Conservation (phyloP, 2,888 invertebrate species). For the Sinodicranocentrus sp. region DNA sequence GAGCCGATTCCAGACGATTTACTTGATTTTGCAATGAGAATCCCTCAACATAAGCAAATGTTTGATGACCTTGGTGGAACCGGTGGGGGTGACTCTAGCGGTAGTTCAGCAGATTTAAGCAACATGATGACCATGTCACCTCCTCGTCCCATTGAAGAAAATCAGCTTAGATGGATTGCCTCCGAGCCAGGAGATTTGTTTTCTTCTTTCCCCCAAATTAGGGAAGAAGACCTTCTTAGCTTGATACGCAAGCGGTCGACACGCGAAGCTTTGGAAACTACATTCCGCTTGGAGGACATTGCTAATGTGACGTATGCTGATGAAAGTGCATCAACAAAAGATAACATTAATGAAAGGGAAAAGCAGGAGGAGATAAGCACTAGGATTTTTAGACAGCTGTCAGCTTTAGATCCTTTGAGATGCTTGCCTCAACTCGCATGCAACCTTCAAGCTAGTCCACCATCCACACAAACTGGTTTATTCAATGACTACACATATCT, state of each 20-base stretch:
- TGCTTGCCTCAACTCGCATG: slow-evolving; percentile 84
- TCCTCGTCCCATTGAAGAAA: slow-evolving; percentile 17
- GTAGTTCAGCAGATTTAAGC: slow-evolving; percentile 3
- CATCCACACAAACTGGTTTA: slow-evolving; percentile 65
- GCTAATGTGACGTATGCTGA: slow-evolving; percentile 57
- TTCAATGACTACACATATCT: slow-evolving; percentile 74
- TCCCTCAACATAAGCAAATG: slow-evolving; percentile 35
- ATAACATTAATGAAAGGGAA: slow-evolving; percentile 42
- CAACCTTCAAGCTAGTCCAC: slow-evolving; percentile 82
- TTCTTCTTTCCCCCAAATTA: slow-evolving; percentile 50
- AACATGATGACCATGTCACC: slow-evolving; percentile 27
- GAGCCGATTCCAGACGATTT: slow-evolving; percentile 58
- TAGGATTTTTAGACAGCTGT: slow-evolving; percentile 71
- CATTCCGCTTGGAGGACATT: slow-evolving; percentile 51
- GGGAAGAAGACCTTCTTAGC: slow-evolving; percentile 43
- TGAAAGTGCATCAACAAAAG: slow-evolving; percentile 28
- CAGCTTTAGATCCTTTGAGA: slow-evolving; percentile 70
- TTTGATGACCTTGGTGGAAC: background rate
- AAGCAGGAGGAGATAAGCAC: slow-evolving; percentile 52
- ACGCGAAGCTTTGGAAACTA: slow-evolving; percentile 11
- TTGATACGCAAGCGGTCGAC: slow-evolving; percentile 43
- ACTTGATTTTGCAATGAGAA: slow-evolving; percentile 44
- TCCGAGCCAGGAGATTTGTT: slow-evolving; percentile 54
- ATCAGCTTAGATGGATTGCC: slow-evolving; percentile 40
- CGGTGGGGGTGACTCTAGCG: background rate